Conservation (phyloP, 2,113 vertebrate genomes). For the Psephotus haematonotus region DNA sequence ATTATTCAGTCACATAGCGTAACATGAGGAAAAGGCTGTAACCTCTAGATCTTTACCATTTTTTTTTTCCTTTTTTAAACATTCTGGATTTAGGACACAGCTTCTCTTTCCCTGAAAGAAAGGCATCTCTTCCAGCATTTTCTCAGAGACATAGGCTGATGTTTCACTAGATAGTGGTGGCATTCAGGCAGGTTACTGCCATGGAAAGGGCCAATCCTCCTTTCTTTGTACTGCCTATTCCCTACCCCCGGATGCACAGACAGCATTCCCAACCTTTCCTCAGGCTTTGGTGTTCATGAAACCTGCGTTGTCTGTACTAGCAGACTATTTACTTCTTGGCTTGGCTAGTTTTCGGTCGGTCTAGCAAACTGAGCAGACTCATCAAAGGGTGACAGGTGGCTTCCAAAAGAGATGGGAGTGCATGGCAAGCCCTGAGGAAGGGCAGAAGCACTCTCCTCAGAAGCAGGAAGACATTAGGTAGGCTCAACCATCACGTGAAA, state of each 20-base stretch:
- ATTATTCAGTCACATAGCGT: background rate
- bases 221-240: background rate
- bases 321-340: background rate
- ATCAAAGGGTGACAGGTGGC: background rate
- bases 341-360: background rate
- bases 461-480: background rate
- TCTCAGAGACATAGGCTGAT: background rate
- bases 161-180: background rate
- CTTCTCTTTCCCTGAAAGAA: background rate
- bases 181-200: background rate
- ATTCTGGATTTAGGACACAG: background rate
- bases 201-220: background rate
- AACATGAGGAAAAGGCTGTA: background rate
- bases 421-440: background rate
- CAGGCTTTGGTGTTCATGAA: background rate
- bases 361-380: background rate
- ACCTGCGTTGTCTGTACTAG: background rate
- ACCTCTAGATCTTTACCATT: background rate
- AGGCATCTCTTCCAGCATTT: background rate
- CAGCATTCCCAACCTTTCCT: background rate
- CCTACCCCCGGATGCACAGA: background rate
- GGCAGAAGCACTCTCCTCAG: background rate
- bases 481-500: background rate
- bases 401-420: background rate
- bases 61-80: background rate